A percentile compares a stretch with the other conserved stretches of the same genome.
Conservation (phyloP, 2,797 vertebrate species). For the Lycodopsis pacificus region DNA sequence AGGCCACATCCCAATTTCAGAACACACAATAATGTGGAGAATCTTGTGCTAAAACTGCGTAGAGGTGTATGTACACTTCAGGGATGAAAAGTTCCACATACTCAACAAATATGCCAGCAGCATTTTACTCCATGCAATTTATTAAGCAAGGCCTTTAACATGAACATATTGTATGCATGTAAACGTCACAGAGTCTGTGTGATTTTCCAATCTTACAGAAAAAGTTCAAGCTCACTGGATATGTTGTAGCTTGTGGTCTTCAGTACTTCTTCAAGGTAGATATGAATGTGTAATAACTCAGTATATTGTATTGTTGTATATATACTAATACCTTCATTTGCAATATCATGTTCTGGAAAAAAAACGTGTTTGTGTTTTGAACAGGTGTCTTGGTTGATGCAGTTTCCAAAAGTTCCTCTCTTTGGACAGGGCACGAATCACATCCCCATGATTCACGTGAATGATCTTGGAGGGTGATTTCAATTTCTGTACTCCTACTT, state of each 20-base stretch:
- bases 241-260: slow-evolving; percentile 88
- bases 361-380: slow-evolving; percentile 22
- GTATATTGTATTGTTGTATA: background rate
- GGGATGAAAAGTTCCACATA: background rate
- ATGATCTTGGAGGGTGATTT: slow-evolving; percentile 89
- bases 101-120: background rate
- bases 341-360: background rate
- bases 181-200: background rate
- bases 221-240: slow-evolving; percentile 84
- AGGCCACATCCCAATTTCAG: slow-evolving; percentile 87
- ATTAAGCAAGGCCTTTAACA: background rate
- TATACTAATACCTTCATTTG: background rate
- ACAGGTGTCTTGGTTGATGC: slow-evolving; percentile 89
- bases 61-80: slow-evolving; percentile 84
- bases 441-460: slow-evolving; percentile 91
- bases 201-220: slow-evolving; percentile 67
- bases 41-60: slow-evolving; percentile 87
- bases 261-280: slow-evolving; percentile 95
- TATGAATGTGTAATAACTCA: background rate
- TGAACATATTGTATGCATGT: background rate
- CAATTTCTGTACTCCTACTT: background rate
- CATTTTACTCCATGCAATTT: background rate
- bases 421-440: slow-evolving; percentile 90
- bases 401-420: slow-evolving; percentile 84
- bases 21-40: slow-evolving; percentile 89